A percentile compares a stretch with the other conserved stretches of the same genome.
phyloP scores from a whole-genome alignment of 2,888 invertebrate genomes.

The Oxycera nigricornis region DNA sequence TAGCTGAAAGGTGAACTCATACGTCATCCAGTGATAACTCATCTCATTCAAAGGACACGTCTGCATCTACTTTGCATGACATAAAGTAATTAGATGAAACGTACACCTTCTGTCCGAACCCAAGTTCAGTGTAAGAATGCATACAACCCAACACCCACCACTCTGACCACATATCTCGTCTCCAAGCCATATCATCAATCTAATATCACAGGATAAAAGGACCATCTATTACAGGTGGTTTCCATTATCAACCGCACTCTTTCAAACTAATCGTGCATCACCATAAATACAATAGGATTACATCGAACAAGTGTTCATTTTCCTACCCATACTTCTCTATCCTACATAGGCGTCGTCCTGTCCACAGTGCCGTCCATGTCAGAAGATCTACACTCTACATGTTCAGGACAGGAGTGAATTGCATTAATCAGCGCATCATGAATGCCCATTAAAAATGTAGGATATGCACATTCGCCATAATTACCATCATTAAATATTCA shows the following conservation, averaged over 20 bases:
- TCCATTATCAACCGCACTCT: not conserved
- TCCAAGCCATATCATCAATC: too few relatives aligned
- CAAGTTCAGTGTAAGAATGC: too few relatives aligned
- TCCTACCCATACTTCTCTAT: not conserved
- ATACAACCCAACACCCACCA: too few relatives aligned
- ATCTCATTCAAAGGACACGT: too few relatives aligned
- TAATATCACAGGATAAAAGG: not conserved
- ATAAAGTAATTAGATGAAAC: too few relatives aligned
- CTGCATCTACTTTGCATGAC: too few relatives aligned
- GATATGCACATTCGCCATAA: constrained; percentile 21
- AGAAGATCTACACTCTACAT: not conserved
- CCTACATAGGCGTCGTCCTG: not conserved
- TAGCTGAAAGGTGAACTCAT: too few relatives aligned
- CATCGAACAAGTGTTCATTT: not conserved
- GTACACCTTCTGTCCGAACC: too few relatives aligned
- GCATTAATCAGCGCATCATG: constrained; percentile 6
- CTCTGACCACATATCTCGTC: too few relatives aligned
- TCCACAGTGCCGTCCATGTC: not conserved
- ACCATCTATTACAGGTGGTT: not conserved
- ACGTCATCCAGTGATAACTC: too few relatives aligned
- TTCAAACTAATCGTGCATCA: not conserved
- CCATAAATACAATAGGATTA: not conserved
- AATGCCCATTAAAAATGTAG: not conserved
- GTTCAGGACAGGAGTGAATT: not conserved
- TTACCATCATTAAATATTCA: constrained; percentile 22